Evolutionary conservation across 2,888 invertebrate species (phyloP), one percentile per base, ranked within the genome.

Genomic region (Hyles lineata): DNA sequence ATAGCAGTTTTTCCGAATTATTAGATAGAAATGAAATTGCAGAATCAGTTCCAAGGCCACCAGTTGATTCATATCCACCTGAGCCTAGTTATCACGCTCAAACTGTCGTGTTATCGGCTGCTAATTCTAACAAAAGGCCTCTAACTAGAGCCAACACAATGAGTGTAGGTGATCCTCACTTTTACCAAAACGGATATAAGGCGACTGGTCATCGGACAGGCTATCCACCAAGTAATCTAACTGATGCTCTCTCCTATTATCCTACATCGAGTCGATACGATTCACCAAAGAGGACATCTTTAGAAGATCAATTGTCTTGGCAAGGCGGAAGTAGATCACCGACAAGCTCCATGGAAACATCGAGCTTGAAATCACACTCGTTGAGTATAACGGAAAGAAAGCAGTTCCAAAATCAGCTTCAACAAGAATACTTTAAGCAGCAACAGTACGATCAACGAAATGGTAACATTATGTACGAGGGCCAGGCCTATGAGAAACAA

Each of bases 191-290:
- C 82, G 96, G 97, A 72, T 96, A 96, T 83, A 97, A 96, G 90
- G 92, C 93, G 60, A 95, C 95, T 1, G 95, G 96, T 89, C 96
- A 96, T 83, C 95, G 97, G 73, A 94, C 96, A 52, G 96, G 96
- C 91, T 97, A 96, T 83, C 97, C 97, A 60, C 95, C 96, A 1
- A 96, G 97, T 6, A 96, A 95, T 85, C 95, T 98, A 32, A 98
- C 97, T 0, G 98, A 98, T 86, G 97, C 97, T 19, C 91, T 98
- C 9, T 97, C 97, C 0, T 98, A 97, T 81, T 98, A 98, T 88
- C 98, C 98, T 1, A 97, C 97, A 1, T 96, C 96, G 55, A 95
- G 95, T 71, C 90, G 96, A 77, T 96, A 96, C 79, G 96, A 96
- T 70, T 92, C 94, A 52, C 92, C 94, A 52, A 95, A 95, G 78